Evolutionary conservation across 92 coral and sea anemone species (phyloP).

Genomic region (Pocillopora meandrina): DNA sequence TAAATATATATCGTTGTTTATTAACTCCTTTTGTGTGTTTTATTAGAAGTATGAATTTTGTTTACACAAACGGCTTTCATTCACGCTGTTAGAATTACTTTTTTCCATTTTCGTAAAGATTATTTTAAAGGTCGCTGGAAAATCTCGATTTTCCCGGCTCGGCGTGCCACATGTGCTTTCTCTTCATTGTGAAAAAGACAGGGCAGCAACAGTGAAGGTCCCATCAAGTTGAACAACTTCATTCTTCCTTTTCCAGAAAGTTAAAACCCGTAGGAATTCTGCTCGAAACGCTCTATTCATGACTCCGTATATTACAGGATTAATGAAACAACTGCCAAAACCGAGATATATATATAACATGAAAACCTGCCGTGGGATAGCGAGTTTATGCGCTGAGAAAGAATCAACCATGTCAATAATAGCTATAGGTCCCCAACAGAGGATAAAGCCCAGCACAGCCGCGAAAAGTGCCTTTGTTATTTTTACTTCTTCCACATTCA

Average conservation of each 20-base stretch:
- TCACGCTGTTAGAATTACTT: not conserved
- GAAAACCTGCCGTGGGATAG: constrained; percentile 62
- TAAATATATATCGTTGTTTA: not conserved
- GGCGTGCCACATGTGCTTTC: no score
- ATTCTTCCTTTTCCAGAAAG: constrained; percentile 22
- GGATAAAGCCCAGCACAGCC: constrained; percentile 67
- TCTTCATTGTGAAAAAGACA: no score
- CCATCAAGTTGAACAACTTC: not conserved
- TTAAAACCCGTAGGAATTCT: constrained; percentile 53
- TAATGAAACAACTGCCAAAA: constrained; percentile 74
- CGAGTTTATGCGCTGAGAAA: constrained; percentile 42
- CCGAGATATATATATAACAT: constrained; percentile 70
- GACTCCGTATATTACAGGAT: constrained; percentile 86
- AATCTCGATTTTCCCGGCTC: no score
- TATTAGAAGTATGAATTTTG: no score
- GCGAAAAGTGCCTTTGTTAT: constrained; percentile 74
- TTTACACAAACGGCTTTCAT: not conserved
- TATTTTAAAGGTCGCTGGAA: no score
- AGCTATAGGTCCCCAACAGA: constrained; percentile 84
- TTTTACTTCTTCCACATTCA: constrained; percentile 74
- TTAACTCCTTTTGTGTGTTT: not conserved
- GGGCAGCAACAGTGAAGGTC: not conserved
- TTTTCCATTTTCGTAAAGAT: no score
- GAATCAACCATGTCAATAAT: constrained; percentile 66
- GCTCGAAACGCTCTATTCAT: constrained; percentile 72